Evolutionary conservation across 2,797 vertebrate species (phyloP).

Genomic region (Anas acuta): DNA sequence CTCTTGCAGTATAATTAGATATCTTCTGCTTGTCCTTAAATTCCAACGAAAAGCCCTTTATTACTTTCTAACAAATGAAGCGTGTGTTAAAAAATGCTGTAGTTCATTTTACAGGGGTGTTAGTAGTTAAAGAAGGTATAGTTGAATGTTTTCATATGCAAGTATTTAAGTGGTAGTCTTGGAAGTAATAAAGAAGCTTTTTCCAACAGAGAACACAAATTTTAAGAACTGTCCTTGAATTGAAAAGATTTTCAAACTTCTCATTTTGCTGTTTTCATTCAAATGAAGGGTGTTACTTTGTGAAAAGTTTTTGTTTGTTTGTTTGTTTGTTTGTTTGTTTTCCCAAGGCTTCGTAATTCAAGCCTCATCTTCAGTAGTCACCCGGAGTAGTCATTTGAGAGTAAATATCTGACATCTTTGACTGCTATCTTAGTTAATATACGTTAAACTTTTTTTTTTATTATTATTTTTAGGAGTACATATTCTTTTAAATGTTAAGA

Average conservation of each 20-base stretch:
- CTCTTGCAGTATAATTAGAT: not conserved
- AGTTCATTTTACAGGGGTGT: not conserved
- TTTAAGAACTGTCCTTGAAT: not conserved
- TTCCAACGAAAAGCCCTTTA: not conserved
- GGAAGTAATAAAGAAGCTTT: not conserved
- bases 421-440: not conserved
- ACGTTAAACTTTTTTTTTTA: not conserved
- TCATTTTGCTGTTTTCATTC: not conserved
- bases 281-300: not conserved
- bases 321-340: not conserved
- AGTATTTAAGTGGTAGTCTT: not conserved
- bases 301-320: not conserved
- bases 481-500: not conserved
- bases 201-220: not conserved
- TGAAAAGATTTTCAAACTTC: not conserved
- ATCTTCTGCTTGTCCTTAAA: not conserved
- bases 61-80: not conserved
- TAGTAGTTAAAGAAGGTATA: not conserved
- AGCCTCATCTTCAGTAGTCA: not conserved
- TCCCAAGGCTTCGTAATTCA: not conserved
- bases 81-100: not conserved
- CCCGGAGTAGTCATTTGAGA: not conserved
- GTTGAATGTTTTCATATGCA: not conserved
- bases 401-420: not conserved
- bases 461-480: not conserved